A percentile compares a stretch with the other conserved stretches of the same genome.
phyloP scores from a whole-genome alignment of 2,888 invertebrate genomes.

The Craniophora ligustri region DNA sequence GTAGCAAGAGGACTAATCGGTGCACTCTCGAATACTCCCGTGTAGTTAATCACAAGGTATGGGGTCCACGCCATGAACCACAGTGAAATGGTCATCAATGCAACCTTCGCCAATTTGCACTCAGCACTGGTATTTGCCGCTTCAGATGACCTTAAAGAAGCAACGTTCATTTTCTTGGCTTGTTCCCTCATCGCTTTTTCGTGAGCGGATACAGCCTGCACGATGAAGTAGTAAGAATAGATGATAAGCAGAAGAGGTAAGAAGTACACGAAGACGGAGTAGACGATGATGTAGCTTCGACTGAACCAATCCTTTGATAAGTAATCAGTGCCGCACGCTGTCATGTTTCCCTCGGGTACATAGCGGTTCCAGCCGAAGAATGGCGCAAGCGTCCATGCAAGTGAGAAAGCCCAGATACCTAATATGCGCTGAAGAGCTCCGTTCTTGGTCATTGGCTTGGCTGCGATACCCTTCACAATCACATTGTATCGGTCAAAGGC shows the following conservation, averaged over 20 bases:
- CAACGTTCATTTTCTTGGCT: constrained; percentile 98
- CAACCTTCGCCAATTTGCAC: constrained; percentile 96
- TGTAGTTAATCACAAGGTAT: constrained; percentile 94
- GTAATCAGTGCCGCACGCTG: constrained; percentile 97
- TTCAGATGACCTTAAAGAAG: constrained; percentile 94
- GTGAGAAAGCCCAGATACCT: constrained; percentile 93
- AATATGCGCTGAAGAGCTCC: constrained; percentile 93
- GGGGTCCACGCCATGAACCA: constrained; percentile 98
- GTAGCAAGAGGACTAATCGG: constrained; percentile 94
- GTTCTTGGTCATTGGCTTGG: constrained; percentile 94
- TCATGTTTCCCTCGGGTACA: constrained; percentile 98
- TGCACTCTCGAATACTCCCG: constrained; percentile 93
- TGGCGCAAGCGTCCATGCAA: constrained; percentile 94
- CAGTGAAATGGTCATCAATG: constrained; percentile 95
- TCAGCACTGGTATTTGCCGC: constrained; percentile 94
- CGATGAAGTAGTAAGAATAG: constrained; percentile 96
- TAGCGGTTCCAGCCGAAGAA: constrained; percentile 97
- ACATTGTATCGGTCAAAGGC: constrained; percentile 98
- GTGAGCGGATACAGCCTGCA: constrained; percentile 94
- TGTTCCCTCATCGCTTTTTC: constrained; percentile 96
- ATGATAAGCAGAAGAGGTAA: constrained; percentile 93
- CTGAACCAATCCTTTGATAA: constrained; percentile 92
- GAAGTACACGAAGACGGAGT: constrained; percentile 93
- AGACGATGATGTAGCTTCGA: constrained; percentile 93
- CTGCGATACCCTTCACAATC: constrained; percentile 96